Percentiles rank a stretch among this genome's conserved stretches.
Conservation (phyloP, 2,797 vertebrate genomes). For the Sebastes matsubarae region DNA sequence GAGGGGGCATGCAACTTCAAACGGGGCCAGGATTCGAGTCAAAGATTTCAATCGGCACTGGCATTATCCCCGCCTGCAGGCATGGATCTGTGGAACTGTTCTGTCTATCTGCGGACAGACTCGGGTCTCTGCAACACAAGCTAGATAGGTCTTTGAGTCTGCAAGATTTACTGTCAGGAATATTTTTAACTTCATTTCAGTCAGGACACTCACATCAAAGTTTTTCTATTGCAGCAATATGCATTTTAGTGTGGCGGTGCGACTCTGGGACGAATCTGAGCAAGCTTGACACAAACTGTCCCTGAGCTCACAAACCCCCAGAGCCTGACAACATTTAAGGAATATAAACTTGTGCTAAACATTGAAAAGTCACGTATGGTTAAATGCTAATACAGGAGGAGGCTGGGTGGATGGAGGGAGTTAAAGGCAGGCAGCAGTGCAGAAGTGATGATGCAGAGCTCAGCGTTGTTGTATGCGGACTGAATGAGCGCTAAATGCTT, state of each 20-base stretch:
- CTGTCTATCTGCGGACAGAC: conserved; percentile 53
- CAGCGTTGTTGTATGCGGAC: background rate
- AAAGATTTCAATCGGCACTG: conserved; percentile 71
- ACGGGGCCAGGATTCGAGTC: conserved; percentile 67
- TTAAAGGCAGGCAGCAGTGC: background rate
- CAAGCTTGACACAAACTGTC: background rate
- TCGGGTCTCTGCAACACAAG: conserved; percentile 34
- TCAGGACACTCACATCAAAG: background rate
- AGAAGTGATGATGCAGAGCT: background rate
- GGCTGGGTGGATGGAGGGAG: background rate
- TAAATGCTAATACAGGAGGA: background rate
- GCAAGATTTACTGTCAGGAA: conserved; percentile 30
- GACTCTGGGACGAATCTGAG: background rate
- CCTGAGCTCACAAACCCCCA: background rate
- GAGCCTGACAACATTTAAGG: background rate
- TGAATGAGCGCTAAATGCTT: background rate
- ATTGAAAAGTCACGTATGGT: background rate
- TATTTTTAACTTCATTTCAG: conserved; percentile 6
- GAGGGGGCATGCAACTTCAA: conserved; percentile 70
- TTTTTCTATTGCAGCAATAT: background rate
- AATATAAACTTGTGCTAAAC: background rate
- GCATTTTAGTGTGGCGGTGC: background rate
- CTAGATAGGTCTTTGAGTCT: conserved; percentile 38
- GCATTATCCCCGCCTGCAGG: conserved; percentile 72
- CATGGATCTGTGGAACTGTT: conserved; percentile 47